These are phyloP conservation scores for Polydesmus complanatus DNA, from an alignment of 2,888 invertebrate genomes.

Conservation along the genomic window DNA sequence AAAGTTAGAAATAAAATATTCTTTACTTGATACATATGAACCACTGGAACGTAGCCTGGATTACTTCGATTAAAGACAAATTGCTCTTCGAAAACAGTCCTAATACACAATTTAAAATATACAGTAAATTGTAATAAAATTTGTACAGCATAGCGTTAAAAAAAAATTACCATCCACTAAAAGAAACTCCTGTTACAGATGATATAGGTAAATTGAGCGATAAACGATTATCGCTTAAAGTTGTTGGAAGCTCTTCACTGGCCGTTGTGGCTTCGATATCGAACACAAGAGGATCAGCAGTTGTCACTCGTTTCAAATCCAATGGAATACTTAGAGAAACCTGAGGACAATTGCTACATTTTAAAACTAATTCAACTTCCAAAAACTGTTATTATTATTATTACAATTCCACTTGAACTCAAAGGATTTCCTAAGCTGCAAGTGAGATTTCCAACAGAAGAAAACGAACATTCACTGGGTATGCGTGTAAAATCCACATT, in stretches of 20 bases:
- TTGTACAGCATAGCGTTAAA: background rate
- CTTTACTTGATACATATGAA: conserved; percentile 11
- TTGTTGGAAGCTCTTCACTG: conserved; percentile 6
- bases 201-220: conserved; percentile 5
- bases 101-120: background rate
- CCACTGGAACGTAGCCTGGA: conserved; percentile 3
- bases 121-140: background rate
- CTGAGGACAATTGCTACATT: background rate
- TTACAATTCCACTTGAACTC: background rate
- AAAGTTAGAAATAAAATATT: too few relatives aligned
- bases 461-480: conserved; percentile 14
- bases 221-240: background rate
- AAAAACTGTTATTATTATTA: background rate
- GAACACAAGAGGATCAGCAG: background rate
- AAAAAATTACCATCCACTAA: background rate
- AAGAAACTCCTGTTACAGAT: background rate
- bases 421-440: conserved; percentile 16
- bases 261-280: conserved; percentile 1
- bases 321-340: conserved; percentile 4
- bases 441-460: background rate
- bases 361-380: background rate
- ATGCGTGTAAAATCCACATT: conserved; percentile 14
- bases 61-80: conserved; percentile 7
- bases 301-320: conserved; percentile 3
- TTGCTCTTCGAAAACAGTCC: background rate